Conservation (phyloP, 2,113 vertebrate species). For the Acrocephalus kingi region DNA sequence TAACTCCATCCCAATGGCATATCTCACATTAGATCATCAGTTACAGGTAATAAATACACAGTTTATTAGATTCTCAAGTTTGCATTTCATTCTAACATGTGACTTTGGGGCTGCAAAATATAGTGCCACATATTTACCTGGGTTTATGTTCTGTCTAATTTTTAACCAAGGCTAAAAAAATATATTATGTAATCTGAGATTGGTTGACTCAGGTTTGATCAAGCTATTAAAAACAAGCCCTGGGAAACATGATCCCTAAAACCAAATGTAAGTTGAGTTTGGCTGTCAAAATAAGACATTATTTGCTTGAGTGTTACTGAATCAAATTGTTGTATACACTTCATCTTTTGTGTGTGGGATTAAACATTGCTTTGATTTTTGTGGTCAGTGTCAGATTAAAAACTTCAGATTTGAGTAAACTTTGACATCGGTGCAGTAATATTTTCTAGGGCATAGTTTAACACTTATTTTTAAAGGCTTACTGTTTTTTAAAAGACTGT, state of each 20-base stretch:
- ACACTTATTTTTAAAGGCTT: slow-evolving; percentile 72
- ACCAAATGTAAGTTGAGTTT: slow-evolving; percentile 19
- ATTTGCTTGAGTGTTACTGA: not conserved
- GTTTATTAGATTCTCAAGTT: not conserved
- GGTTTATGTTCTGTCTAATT: slow-evolving; percentile 41
- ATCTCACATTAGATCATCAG: slow-evolving; percentile 98
- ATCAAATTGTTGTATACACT: not conserved
- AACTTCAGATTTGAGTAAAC: slow-evolving; percentile 55
- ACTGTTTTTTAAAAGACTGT: slow-evolving; percentile 35
- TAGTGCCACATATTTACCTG: slow-evolving; percentile 11
- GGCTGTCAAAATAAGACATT: not conserved
- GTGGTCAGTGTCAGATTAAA: slow-evolving; percentile 25
- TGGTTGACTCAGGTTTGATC: slow-evolving; percentile 44
- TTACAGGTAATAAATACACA: slow-evolving; percentile 84
- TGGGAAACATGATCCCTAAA: slow-evolving; percentile 46
- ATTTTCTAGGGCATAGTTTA: slow-evolving; percentile 54
- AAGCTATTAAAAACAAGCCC: slow-evolving; percentile 61
- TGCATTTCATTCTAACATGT: not conserved
- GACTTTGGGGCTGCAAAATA: not conserved
- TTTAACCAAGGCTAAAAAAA: slow-evolving; percentile 54
- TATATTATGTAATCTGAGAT: slow-evolving; percentile 44
- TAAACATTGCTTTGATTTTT: slow-evolving; percentile 22
- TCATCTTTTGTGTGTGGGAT: not conserved
- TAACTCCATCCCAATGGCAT: slow-evolving; percentile 99
- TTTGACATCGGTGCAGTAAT: not conserved